Evolutionary conservation across 2,113 vertebrate species (phyloP), one percentile per base, ranked within the genome.

Genomic region (Genyomyrus donnyi): DNA sequence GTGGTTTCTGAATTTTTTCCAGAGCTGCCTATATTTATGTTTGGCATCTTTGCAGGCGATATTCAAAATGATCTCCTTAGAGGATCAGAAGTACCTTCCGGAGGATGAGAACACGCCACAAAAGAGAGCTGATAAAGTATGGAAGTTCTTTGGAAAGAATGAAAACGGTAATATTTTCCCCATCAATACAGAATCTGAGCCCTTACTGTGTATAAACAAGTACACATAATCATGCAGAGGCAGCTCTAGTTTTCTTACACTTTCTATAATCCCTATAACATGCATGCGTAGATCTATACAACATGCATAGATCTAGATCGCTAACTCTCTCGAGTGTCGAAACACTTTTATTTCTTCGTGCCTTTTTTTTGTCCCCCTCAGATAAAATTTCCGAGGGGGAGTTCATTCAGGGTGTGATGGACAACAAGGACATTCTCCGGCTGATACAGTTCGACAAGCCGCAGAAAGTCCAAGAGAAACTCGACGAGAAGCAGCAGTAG

Each of bases 391-490:
- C 96, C 2, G 97, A 97, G 88, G 94, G 96, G 2, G 97, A 98
- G 85, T 98, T 98, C 93, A 97, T 98, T 89, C 95, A 97, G 88
- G 97, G 97, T 0, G 97, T 97, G 90, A 94, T 97, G 96, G 95
- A 97, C 90, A 98, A 98, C 94, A 96, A 96, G 87, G 97, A 98
- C 89, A 98, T 98, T 92, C 95, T 98, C 87, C 95, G 97, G 86
- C 92, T 98, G 93, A 98, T 98, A 91, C 97, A 98, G 90, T 97
- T 95, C 5, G 97, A 96, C 2, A 95, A 98, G 92, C 97, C 97
- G 35, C 97, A 97, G 93, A 97, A 96, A 91, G 96, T 97, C 52
- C 96, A 97, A 93, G 96, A 97, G 91, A 97, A 94, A 89, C 91
- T 97, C 90, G 97, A 97, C 87, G 95, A 96, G 86, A 97, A 97